These are phyloP conservation scores for Meloe dianella DNA, from an alignment of 2,888 invertebrate species.

Conservation along the genomic window DNA sequence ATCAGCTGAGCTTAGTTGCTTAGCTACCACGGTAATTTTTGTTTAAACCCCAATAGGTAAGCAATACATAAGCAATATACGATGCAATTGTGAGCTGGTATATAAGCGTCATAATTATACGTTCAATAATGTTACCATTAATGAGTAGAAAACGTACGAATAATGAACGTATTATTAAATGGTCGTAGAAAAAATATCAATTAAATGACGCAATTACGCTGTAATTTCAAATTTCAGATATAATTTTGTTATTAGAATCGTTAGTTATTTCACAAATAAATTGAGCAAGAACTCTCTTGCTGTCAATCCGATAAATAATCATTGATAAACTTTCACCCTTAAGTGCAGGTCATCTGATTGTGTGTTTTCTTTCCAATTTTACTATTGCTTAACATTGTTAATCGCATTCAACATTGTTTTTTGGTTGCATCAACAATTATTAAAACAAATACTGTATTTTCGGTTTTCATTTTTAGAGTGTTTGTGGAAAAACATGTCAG, in stretches of 20 bases:
- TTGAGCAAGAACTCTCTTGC: neutral
- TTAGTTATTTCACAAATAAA: neutral
- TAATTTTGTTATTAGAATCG: neutral
- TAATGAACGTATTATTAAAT: too few relatives aligned
- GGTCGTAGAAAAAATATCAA: neutral
- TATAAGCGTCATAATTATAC: too few relatives aligned
- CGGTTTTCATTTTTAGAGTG: constrained; percentile 18
- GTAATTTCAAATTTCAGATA: neutral
- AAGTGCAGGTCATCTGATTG: neutral
- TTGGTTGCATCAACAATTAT: neutral
- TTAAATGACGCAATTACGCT: neutral
- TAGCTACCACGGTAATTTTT: too few relatives aligned
- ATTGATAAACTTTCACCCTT: constrained; percentile 3
- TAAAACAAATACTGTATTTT: neutral
- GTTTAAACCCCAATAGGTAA: too few relatives aligned
- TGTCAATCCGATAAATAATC: neutral
- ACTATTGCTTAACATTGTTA: neutral
- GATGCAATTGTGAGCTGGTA: too few relatives aligned
- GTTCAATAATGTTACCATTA: too few relatives aligned
- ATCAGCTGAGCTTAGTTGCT: too few relatives aligned
- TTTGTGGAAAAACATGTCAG: constrained; percentile 41
- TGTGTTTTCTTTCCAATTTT: neutral
- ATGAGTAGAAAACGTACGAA: too few relatives aligned
- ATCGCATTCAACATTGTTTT: neutral
- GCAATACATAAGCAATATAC: too few relatives aligned